Percentiles rank a stretch among this genome's conserved stretches.
Evolutionary conservation across 2,888 invertebrate species (phyloP).

Genomic region (Tipula confusa): DNA sequence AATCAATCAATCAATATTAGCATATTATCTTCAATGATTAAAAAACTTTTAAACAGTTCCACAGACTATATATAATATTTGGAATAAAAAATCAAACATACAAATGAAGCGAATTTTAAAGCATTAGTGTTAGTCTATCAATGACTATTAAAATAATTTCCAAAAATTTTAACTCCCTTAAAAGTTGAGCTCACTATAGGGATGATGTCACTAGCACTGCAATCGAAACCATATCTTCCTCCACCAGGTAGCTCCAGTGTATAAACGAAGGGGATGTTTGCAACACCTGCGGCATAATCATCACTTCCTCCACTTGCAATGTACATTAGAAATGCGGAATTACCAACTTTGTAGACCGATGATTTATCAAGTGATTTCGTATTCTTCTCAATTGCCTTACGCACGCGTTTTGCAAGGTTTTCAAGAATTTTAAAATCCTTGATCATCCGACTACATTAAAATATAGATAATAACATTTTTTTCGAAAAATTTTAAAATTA

Average conservation of each 20-base stretch:
- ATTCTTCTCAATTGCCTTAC: not conserved
- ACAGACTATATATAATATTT: too few relatives aligned
- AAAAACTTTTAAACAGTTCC: too few relatives aligned
- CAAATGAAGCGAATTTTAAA: too few relatives aligned
- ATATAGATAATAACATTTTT: not conserved
- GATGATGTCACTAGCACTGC: too few relatives aligned
- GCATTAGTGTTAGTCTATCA: too few relatives aligned
- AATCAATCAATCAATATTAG: too few relatives aligned
- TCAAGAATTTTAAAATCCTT: not conserved
- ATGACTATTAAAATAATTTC: too few relatives aligned
- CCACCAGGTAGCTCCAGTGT: conserved; percentile 61
- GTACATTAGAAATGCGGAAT: conserved; percentile 51
- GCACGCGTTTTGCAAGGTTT: not conserved
- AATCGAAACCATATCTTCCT: too few relatives aligned
- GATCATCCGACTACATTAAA: not conserved
- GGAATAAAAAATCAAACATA: too few relatives aligned
- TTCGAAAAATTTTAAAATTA: not conserved
- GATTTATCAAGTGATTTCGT: not conserved
- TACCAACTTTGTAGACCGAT: conserved; percentile 48
- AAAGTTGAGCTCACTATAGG: too few relatives aligned
- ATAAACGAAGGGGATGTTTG: conserved; percentile 56
- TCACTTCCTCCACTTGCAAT: conserved; percentile 59
- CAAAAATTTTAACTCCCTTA: too few relatives aligned
- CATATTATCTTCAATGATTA: too few relatives aligned
- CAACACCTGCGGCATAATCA: conserved; percentile 59